A percentile compares a stretch with the other conserved stretches of the same genome.
Evolutionary conservation across 2,888 invertebrate genomes (phyloP).

Genomic region (Drosophila testacea): DNA sequence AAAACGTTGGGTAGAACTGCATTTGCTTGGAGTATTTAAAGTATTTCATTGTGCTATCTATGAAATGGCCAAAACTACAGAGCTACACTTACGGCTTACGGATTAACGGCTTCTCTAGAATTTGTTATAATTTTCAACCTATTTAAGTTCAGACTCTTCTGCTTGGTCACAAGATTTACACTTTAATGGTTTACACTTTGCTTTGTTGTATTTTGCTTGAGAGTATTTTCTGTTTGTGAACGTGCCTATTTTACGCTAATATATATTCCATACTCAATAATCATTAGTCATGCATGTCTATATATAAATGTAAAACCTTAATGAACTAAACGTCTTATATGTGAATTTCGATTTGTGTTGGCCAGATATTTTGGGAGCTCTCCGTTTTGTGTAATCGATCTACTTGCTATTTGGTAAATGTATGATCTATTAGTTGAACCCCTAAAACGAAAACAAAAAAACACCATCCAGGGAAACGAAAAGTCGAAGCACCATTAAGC

Average conservation of each 20-base stretch:
- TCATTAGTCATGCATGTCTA: constrained; percentile 18
- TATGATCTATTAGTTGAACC: constrained; percentile 10
- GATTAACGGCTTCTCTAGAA: constrained; percentile 29
- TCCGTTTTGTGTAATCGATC: constrained; percentile 5
- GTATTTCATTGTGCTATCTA: neutral
- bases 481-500: constrained; percentile 50
- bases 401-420: constrained; percentile 22
- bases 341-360: constrained; percentile 30
- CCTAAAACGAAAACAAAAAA: neutral
- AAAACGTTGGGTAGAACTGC: constrained; percentile 53
- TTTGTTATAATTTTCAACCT: constrained; percentile 60
- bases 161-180: constrained; percentile 73
- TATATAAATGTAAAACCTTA: constrained; percentile 47
- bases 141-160: constrained; percentile 77
- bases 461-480: constrained; percentile 36
- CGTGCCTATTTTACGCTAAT: constrained; percentile 38
- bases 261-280: neutral
- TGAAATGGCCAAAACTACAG: constrained; percentile 2
- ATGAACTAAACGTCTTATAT: constrained; percentile 10
- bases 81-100: constrained; percentile 7
- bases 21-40: constrained; percentile 11
- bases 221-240: constrained; percentile 30
- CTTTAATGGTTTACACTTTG: constrained; percentile 25
- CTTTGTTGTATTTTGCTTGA: constrained; percentile 16
- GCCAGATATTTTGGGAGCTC: constrained; percentile 14